Base-by-base conservation (phyloP, 2,113 vertebrate species). In the Protomyctophum bolini region DNA sequence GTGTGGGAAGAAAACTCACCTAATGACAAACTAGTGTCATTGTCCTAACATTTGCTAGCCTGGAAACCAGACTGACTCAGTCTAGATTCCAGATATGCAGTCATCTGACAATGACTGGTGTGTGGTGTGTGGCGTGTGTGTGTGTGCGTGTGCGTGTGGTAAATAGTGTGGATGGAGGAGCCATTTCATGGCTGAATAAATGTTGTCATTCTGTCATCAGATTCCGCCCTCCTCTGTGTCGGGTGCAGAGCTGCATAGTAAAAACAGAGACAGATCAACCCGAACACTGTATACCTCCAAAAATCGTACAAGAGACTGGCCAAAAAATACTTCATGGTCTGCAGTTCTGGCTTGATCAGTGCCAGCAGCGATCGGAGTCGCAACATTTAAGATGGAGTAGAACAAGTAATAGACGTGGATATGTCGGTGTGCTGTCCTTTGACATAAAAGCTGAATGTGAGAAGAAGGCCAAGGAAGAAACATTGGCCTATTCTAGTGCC, bases 381-480 rank as follows among this genome's bases (percentile, higher is more conserved):
- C 21, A 49, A 89, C 0, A 28, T 92, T 96, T 68, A 92, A 14
- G 12, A 91, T 0, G 8, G 59, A 28, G 45, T 88, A 92, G 49
- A 87, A 58, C n/a, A 57, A 10, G 83, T 98, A 99, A 88, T 97
- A 98, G 71, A 92, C 57, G 60, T 91, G 8, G 58, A 60, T 3
- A 64, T n/a, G 87, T 80, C 94, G 46, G 95, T 94, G 84, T 91
- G 88, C 71, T 89, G 72, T 10, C 93, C 95, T 87, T 96, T 97
- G 54, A 96, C 79, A 51, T 98, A 98, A 91, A 97, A 99, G 2
- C 94, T 97, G 87, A 97, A 97, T 9, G 89, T 73, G 29, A 98
- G 92, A 73, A 98, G 21, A 21, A 21, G 21, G 21, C 21, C 21
- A 21, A 21, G 21, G 21, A 21, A 21, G 21, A 21, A 21, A 21